Conservation (phyloP, 2,113 vertebrate genomes). For the Prionailurus bengalensis region DNA sequence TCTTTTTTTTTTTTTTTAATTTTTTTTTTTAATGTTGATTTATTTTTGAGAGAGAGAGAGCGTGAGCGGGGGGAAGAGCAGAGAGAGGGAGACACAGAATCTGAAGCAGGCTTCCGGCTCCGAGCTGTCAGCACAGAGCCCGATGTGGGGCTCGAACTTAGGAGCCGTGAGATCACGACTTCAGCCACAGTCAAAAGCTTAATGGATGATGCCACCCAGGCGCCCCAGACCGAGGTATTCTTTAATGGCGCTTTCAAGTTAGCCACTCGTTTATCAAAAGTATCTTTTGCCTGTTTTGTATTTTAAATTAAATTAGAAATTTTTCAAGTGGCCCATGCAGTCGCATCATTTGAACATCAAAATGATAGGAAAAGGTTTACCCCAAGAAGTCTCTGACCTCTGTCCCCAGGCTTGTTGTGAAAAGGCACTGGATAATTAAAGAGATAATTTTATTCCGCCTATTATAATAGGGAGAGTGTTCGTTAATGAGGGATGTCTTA, state of each 20-base stretch:
- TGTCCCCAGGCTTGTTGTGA: neutral
- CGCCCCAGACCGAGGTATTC: too few species aligned
- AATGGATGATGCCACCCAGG: too few species aligned
- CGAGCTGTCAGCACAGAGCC: too few species aligned
- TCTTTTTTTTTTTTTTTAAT: neutral
- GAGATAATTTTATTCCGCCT: neutral
- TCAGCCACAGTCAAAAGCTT: too few species aligned
- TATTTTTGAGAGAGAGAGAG: too few species aligned
- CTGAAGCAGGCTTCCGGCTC: too few species aligned
- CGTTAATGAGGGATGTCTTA: neutral
- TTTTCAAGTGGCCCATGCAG: neutral
- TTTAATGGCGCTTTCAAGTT: neutral
- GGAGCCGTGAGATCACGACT: too few species aligned
- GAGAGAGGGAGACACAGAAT: too few species aligned
- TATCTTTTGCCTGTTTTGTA: neutral
- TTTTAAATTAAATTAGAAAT: slow-evolving; percentile 41
- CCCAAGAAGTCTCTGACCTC: neutral
- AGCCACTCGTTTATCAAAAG: neutral
- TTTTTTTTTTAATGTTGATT: too few species aligned
- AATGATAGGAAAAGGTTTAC: neutral
- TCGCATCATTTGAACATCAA: slow-evolving; percentile 18
- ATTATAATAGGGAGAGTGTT: neutral
- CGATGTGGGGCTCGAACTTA: too few species aligned
- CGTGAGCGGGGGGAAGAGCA: too few species aligned
- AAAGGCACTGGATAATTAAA: neutral